Conservation (phyloP, 2,113 vertebrate genomes). For the Chauna torquata region DNA sequence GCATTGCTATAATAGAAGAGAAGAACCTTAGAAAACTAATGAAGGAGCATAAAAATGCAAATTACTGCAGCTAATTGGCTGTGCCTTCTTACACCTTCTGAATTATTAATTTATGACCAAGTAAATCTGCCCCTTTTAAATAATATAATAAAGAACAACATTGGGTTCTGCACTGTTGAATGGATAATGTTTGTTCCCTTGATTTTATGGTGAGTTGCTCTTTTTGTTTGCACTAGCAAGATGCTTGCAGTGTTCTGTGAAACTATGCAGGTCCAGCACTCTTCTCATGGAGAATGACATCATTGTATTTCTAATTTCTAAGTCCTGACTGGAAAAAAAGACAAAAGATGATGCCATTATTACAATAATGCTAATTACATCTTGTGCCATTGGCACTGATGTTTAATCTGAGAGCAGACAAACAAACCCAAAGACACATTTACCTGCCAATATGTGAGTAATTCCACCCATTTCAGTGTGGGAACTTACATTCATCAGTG, state of each 20-base stretch:
- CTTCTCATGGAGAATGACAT: not conserved
- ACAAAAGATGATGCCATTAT: not conserved
- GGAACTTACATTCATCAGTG: not conserved
- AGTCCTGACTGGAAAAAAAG: not conserved
- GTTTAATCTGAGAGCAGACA: not conserved
- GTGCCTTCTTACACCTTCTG: conserved; percentile 69
- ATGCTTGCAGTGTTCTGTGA: not conserved
- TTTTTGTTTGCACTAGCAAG: conserved; percentile 31
- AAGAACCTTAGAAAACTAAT: conserved; percentile 71
- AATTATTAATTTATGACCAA: conserved; percentile 78
- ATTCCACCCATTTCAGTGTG: not conserved
- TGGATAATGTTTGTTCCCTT: conserved; percentile 47
- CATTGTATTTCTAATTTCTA: not conserved
- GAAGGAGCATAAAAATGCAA: conserved; percentile 78
- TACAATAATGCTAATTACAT: conserved; percentile 27
- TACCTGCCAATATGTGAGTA: not conserved
- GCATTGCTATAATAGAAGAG: conserved; percentile 55
- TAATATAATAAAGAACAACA: conserved; percentile 67
- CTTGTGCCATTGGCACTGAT: not conserved
- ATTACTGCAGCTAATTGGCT: conserved; percentile 76
- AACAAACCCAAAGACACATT: not conserved
- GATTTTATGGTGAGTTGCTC: conserved; percentile 45
- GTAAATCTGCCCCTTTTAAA: conserved; percentile 71
- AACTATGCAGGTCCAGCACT: not conserved
- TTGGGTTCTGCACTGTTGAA: not conserved